Evolutionary conservation across 2,113 vertebrate genomes (phyloP).

Genomic region (Bothrops jararaca): DNA sequence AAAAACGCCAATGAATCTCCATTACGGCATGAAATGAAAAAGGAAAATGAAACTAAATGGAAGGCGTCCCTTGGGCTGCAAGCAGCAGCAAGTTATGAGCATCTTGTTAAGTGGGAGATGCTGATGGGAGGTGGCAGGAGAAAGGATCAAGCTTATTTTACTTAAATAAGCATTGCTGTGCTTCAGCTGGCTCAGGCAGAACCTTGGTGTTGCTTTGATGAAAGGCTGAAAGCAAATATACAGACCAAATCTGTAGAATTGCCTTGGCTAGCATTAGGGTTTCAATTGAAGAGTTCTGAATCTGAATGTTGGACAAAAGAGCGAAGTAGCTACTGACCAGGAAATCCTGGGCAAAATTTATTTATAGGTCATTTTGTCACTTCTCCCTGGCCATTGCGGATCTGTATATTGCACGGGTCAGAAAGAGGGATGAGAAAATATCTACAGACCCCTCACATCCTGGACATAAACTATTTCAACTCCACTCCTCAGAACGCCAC

Average conservation of each 20-base stretch:
- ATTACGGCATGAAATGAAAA: constrained; percentile 77
- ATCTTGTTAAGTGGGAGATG: neutral
- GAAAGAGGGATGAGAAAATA: neutral
- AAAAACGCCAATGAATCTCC: constrained; percentile 70
- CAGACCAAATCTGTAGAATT: neutral
- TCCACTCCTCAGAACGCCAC: neutral
- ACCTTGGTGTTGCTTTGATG: neutral
- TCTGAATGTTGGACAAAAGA: neutral
- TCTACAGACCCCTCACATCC: neutral
- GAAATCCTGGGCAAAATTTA: neutral
- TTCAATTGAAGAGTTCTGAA: no score
- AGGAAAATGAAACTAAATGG: constrained; percentile 68
- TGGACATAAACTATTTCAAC: neutral
- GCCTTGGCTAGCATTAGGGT: neutral
- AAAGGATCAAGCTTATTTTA: constrained; percentile 26
- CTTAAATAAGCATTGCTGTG: constrained; percentile 35
- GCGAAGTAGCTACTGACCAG: neutral
- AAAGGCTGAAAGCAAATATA: neutral
- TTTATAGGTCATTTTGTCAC: neutral
- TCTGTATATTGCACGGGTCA: no score
- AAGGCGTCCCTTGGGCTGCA: constrained; percentile 62
- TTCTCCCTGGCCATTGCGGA: neutral
- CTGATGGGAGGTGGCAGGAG: neutral
- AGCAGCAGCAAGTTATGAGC: constrained; percentile 24
- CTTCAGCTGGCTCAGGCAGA: constrained; percentile 2